Evolutionary conservation across 1,140 invertebrate species (phyloP).

Genomic region (Drosophila ogumai): DNA sequence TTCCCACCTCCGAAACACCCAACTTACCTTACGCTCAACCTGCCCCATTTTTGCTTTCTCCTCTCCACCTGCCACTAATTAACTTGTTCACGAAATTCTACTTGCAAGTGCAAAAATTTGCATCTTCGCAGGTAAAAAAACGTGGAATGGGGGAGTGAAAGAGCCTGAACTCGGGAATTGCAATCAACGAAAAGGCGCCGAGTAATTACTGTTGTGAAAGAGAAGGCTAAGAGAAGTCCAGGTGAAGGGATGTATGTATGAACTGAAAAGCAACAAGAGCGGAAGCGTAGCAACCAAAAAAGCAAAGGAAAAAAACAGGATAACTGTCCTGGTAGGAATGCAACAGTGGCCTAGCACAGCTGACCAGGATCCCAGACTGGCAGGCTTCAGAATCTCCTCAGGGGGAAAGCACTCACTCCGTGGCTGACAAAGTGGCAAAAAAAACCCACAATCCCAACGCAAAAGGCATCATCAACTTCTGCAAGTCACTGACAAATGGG

Average conservation of each 20-base stretch:
- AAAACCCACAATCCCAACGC: conserved; percentile 14
- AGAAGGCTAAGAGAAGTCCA: conserved; percentile 2
- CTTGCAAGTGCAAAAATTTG: conserved; percentile 40
- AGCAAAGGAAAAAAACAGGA: not conserved
- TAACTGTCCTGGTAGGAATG: conserved; percentile 25
- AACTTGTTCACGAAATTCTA: conserved; percentile 33
- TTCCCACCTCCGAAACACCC: not conserved
- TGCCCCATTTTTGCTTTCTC: not conserved
- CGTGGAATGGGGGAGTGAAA: not conserved
- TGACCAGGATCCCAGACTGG: conserved; percentile 6
- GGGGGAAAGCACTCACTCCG: conserved; percentile 5
- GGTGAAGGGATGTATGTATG: not conserved
- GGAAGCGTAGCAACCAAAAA: conserved; percentile 17
- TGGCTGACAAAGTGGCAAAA: conserved; percentile 22
- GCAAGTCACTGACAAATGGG: conserved; percentile 53
- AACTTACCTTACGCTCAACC: not conserved
- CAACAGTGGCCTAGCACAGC: conserved; percentile 44
- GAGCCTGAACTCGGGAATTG: not conserved
- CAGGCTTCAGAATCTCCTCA: conserved; percentile 17
- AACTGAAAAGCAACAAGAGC: conserved; percentile 7
- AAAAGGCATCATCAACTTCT: conserved; percentile 21
- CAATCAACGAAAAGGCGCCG: conserved; percentile 63
- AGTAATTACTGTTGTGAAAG: conserved; percentile 56
- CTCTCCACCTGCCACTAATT: conserved; percentile 26
- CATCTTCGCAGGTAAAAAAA: conserved; percentile 39